Evolutionary conservation across 2,888 invertebrate species (phyloP).

Genomic region (Drosophila nr. medialis): DNA sequence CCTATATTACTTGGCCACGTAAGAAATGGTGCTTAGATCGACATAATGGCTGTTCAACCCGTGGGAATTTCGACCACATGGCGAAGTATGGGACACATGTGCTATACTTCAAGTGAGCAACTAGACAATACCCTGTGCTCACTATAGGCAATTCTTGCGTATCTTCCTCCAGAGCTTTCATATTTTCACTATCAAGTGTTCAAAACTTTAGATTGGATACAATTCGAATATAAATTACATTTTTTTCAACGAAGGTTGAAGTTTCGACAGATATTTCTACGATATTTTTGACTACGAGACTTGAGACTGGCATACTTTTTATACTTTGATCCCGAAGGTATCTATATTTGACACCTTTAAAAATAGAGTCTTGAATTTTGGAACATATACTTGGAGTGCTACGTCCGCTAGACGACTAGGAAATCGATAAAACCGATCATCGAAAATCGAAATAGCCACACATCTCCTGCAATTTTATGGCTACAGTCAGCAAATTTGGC

Average conservation of each 20-base stretch:
- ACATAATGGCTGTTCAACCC: not conserved
- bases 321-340: not conserved
- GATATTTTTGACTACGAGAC: too few species aligned
- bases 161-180: not conserved
- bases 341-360: not conserved
- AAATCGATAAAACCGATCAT: not conserved
- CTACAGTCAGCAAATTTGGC: not conserved
- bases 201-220: not conserved
- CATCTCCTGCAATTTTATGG: not conserved
- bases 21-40: not conserved
- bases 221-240: not conserved
- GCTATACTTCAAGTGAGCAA: not conserved
- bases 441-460: too few species aligned
- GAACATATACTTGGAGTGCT: not conserved
- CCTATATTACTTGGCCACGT: not conserved
- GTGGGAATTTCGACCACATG: not conserved
- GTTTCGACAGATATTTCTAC: not conserved
- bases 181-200: too few species aligned
- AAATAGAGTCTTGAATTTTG: not conserved
- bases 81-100: not conserved
- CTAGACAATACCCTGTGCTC: not conserved
- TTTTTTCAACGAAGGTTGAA: not conserved
- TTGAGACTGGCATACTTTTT: not conserved
- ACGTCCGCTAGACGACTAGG: not conserved
- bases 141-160: not conserved